Base-by-base conservation (phyloP, 2,113 vertebrate species). In the Zapus hudsonius region DNA sequence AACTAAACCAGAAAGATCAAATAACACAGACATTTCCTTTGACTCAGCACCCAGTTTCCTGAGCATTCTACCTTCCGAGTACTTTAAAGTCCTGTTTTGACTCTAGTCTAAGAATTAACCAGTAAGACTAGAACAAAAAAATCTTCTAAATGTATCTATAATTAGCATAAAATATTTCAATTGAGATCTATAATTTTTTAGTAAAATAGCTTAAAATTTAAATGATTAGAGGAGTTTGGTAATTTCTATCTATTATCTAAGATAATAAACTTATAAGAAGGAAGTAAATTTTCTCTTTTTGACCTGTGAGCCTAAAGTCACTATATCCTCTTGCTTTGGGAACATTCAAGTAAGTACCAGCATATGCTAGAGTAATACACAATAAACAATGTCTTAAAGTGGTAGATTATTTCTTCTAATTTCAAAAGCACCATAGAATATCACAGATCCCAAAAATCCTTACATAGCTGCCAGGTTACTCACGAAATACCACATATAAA, bases 61-160 rank as follows among this genome's bases (percentile, higher is more conserved):
- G 38, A 89, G 44, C 36, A 19, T 73, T 93, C 55, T 93, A 76
- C 73, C 84, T 83, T 91, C 72, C 57, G 31, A 40, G 47, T 0
- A 67, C 23, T 89, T 95, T 31, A 66, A 42, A 79, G n/a, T 75
- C n/a, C 72, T 29, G 3, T 91, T 94, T 86, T 97, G 87, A 74
- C 38, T 82, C 20, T 33, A 79, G 69, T 9, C 20, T 70, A 89
- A n/a, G 2, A 27, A 72, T 80, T 88, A 74, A 55, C 78, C 44
- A 57, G 33, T 52, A 82, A 81, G 10, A 69, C 33, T 33, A 90
- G 38, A 92, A 90, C 5, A 64, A 69, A 90, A 85, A 42, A 9
- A 76, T 90, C 23, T 64, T 80, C 5, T 69, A 55, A 72, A 27
- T 2, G 57, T 59, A 75, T 92, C 27, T 90, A 67, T 44, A 86